A percentile compares a stretch with the other conserved stretches of the same genome.
Conservation (phyloP, 2,888 invertebrate species). For the Tridacna crocea region DNA sequence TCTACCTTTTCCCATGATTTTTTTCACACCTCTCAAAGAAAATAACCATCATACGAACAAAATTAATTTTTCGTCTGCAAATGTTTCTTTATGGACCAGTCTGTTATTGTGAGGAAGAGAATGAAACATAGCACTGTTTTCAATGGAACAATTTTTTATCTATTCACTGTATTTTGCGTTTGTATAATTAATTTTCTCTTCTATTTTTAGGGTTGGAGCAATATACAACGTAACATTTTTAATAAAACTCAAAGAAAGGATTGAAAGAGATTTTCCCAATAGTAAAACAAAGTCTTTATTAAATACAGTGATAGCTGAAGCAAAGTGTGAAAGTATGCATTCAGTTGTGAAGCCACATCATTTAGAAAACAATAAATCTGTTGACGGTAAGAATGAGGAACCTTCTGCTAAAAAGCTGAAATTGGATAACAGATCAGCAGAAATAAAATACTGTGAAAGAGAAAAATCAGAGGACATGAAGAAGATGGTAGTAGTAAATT, state of each 20-base stretch:
- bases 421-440: neutral
- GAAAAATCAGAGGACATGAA: neutral
- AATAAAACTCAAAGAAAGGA: constrained; percentile 28
- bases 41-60: too few relatives aligned
- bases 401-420: constrained; percentile 1
- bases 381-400: neutral
- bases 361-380: neutral
- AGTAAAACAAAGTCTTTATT: constrained; percentile 33
- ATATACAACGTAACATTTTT: constrained; percentile 57
- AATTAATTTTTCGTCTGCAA: too few relatives aligned
- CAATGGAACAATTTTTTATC: too few relatives aligned
- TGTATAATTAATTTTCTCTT: neutral
- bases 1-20: neutral
- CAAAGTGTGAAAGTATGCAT: constrained; percentile 34
- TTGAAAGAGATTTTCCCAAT: constrained; percentile 28
- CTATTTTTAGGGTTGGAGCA: constrained; percentile 52
- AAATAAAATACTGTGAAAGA: neutral
- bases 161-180: too few relatives aligned
- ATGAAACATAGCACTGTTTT: too few relatives aligned
- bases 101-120: too few relatives aligned
- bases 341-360: neutral
- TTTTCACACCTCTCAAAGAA: too few relatives aligned
- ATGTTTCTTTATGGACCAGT: too few relatives aligned
- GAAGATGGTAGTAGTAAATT: neutral
- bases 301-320: constrained; percentile 40